phyloP scores from a whole-genome alignment of 2,113 vertebrate genomes.

The Myxocyprinus asiaticus region DNA sequence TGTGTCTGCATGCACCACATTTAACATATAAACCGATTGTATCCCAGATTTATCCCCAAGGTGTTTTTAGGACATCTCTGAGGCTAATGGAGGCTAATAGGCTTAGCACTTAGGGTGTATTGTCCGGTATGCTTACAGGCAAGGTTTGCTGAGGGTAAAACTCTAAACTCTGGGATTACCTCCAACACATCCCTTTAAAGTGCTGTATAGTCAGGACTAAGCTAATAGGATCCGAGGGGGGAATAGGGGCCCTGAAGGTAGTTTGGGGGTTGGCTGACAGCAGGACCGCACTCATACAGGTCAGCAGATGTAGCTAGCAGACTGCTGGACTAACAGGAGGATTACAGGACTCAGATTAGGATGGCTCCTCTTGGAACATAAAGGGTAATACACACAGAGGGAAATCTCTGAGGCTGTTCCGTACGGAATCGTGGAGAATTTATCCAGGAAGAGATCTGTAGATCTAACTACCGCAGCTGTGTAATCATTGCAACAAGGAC shows the following conservation, averaged over 20 bases:
- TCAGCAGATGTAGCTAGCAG: slow-evolving; percentile 75
- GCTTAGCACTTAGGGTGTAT: slow-evolving; percentile 90
- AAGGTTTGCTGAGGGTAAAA: slow-evolving; percentile 98
- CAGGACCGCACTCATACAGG: slow-evolving; percentile 55
- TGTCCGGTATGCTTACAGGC: slow-evolving; percentile 87
- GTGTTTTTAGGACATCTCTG: slow-evolving; percentile 79
- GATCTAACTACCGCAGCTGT: too few species aligned
- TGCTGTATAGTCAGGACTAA: slow-evolving; percentile 94
- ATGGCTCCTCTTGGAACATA: slow-evolving; percentile 64
- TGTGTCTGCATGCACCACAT: slow-evolving; percentile 56
- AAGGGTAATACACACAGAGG: slow-evolving; percentile 58
- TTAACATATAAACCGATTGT: slow-evolving; percentile 73
- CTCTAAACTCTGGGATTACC: slow-evolving; percentile 91
- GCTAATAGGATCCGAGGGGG: slow-evolving; percentile 85
- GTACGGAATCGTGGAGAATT: slow-evolving; percentile 40
- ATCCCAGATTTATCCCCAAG: slow-evolving; percentile 74
- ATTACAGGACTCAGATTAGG: slow-evolving; percentile 76
- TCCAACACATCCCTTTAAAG: slow-evolving; percentile 93
- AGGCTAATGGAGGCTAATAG: slow-evolving; percentile 88
- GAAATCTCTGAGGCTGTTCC: slow-evolving; percentile 52
- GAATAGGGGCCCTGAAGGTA: slow-evolving; percentile 62
- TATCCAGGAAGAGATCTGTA: background rate
- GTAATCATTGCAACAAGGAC: too few species aligned
- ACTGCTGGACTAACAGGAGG: slow-evolving; percentile 68
- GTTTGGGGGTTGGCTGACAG: slow-evolving; percentile 56